Conservation (phyloP, 2,888 invertebrate genomes). For the Lysandra bellargus region DNA sequence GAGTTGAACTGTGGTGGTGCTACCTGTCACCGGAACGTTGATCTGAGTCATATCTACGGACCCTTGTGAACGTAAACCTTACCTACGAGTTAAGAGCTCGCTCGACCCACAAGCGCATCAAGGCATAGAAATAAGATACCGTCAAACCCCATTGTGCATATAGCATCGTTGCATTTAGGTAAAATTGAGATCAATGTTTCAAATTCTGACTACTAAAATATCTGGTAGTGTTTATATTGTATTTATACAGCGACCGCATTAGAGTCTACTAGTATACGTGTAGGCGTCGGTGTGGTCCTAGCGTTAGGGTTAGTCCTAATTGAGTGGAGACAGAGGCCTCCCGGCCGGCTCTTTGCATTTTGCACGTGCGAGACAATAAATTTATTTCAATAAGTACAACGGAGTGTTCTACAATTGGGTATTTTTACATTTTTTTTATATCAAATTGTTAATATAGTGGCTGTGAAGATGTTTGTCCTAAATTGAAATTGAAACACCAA, state of each 20-base stretch:
- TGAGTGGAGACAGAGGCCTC: conserved; percentile 36
- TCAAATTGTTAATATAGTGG: conserved; percentile 58
- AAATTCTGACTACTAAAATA: conserved; percentile 37
- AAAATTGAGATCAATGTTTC: conserved; percentile 31
- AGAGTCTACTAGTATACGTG: conserved; percentile 1
- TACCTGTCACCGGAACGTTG: conserved; percentile 30
- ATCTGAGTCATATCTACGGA: conserved; percentile 22
- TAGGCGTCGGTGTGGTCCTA: conserved; percentile 14
- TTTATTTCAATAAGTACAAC: conserved; percentile 44
- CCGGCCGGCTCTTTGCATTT: conserved; percentile 54
- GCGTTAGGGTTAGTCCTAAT: conserved; percentile 47
- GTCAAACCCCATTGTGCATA: neutral
- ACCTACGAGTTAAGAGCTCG: neutral
- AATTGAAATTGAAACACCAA: conserved; percentile 64
- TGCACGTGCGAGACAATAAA: conserved; percentile 77
- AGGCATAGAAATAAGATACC: neutral
- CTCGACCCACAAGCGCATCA: neutral
- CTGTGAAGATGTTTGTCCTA: conserved; percentile 71
- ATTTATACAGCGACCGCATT: conserved; percentile 24
- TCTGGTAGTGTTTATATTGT: conserved; percentile 43
- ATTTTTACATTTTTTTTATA: conserved; percentile 43
- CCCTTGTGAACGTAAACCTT: neutral
- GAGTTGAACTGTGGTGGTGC: conserved; percentile 43
- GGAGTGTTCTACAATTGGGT: conserved; percentile 27
- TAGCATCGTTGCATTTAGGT: neutral